Evolutionary conservation across 2,888 invertebrate species (phyloP), one percentile per base, ranked within the genome.

Genomic region (Bugula neritina): DNA sequence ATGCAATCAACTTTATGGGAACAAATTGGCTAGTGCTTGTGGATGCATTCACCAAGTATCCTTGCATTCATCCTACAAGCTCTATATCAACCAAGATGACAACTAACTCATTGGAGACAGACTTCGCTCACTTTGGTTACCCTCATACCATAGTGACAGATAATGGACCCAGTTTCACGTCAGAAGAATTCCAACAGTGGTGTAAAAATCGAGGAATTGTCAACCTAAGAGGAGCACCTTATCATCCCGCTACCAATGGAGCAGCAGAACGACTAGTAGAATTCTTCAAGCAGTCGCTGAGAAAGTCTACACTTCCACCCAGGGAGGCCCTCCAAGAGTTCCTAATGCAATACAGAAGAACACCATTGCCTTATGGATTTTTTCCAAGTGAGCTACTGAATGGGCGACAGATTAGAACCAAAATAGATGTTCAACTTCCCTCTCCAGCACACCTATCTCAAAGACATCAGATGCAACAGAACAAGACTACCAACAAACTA

Each of bases 1-100:
- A 74, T 71, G 78, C 77, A 17, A 77, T 75, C 23, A 76, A 73
- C 54, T 72, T 75, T 35, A 27, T 72, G 58, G 75, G 74, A 0
- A 71, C 71, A 57, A 75, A 74, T 57, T 75, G 74, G 70, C 72
- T 79, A 17, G 71, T 78, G 10, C 31, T 76, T 5, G 71, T 77
- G 0, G 77, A 79, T 63, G 75, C 76, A 0, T 69, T 76, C 55
- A 75, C 75, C 10, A 78, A 78, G 71, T 78, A 75, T 74, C 71
- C 74, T 1, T 76, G 77, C 31, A 74, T 74, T 34, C 54, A 69
- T 31, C 34, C 57, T 5, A 73, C 73, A 35, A 70, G 54, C n/a
- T 71, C 73, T 21, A n/a, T n/a, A n/a, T n/a, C n/a, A n/a, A 69
- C 54, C 27, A 76, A 77, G 13, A 72, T 75, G 1, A 74, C 75